Evolutionary conservation across 2,888 invertebrate genomes (phyloP).

Genomic region (Drosophila neotestacea): DNA sequence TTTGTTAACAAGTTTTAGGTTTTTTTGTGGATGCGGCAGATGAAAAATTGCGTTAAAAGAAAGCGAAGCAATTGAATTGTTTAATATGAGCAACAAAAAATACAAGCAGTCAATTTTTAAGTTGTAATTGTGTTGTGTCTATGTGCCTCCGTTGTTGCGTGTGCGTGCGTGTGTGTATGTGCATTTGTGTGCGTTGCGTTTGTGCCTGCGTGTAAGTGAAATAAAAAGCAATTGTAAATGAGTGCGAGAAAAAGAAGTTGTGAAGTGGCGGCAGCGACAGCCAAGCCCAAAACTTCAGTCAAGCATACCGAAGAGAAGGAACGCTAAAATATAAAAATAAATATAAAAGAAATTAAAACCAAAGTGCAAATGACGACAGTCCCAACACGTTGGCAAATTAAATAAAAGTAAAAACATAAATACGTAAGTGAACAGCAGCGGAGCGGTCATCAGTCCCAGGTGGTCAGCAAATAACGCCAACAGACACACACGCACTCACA

Average conservation of each 20-base stretch:
- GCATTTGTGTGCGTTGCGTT: conserved; percentile 42
- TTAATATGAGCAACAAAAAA: conserved; percentile 56
- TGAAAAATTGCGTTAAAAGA: conserved; percentile 59
- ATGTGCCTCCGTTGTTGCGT: conserved; percentile 29
- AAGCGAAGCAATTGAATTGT: conserved; percentile 63
- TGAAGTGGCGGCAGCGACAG: conserved; percentile 45
- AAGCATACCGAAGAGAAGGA: conserved; percentile 68
- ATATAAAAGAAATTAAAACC: conserved; percentile 42
- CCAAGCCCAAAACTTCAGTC: conserved; percentile 83
- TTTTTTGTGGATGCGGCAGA: conserved; percentile 48
- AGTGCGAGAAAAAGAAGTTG: conserved; percentile 59
- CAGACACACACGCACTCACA: conserved; percentile 44
- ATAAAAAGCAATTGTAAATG: conserved; percentile 71
- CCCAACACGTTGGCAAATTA: conserved; percentile 52
- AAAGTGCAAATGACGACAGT: conserved; percentile 63
- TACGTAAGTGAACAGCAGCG: conserved; percentile 37
- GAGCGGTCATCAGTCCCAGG: conserved; percentile 57
- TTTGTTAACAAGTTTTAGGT: conserved; percentile 66
- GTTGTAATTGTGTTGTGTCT: conserved; percentile 40
- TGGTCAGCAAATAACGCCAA: conserved; percentile 47
- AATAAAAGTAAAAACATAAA: conserved; percentile 51
- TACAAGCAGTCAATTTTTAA: conserved; percentile 55
- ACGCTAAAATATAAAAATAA: conserved; percentile 27
- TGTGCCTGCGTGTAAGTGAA: conserved; percentile 63
- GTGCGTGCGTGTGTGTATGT: conserved; percentile 29